These are phyloP conservation scores for Nowickia ferox DNA, from an alignment of 2,888 invertebrate species.

Conservation along the genomic window DNA sequence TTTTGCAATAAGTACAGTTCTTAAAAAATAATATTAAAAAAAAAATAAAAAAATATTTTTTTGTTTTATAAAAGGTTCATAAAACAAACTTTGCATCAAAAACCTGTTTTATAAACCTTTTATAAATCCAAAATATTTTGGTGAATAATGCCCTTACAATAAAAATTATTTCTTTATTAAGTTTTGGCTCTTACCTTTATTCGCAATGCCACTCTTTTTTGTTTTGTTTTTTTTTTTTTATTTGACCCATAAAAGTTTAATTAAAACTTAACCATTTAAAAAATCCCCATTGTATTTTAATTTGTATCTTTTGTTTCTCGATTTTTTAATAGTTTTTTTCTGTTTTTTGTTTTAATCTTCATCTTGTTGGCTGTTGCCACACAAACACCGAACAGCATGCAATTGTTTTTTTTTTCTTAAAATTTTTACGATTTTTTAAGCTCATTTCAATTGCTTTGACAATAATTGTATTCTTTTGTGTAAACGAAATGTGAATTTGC, in stretches of 20 bases:
- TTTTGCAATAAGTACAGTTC: no score
- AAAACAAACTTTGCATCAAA: no score
- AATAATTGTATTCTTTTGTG: constrained; percentile 61
- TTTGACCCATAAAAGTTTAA: constrained; percentile 46
- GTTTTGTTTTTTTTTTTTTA: background rate
- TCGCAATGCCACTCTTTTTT: background rate
- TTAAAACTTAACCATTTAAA: constrained; percentile 31
- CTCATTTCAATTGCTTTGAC: constrained; percentile 61
- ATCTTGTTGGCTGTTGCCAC: constrained; percentile 1
- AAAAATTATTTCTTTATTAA: background rate
- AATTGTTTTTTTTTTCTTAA: constrained; percentile 37
- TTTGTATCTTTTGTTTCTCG: constrained; percentile 16
- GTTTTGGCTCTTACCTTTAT: background rate
- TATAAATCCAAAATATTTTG: no score
- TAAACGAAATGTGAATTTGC: constrained; percentile 29
- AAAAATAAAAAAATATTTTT: no score
- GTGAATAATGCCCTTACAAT: no score
- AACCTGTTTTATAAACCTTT: no score
- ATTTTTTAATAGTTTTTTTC: background rate
- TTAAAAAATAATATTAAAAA: no score
- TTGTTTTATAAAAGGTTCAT: no score
- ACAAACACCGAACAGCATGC: constrained; percentile 23
- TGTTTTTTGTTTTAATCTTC: background rate
- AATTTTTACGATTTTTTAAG: constrained; percentile 37
- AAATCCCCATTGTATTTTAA: constrained; percentile 52